Base-by-base conservation (phyloP, 2,797 vertebrate species). In the Dipus sagitta region DNA sequence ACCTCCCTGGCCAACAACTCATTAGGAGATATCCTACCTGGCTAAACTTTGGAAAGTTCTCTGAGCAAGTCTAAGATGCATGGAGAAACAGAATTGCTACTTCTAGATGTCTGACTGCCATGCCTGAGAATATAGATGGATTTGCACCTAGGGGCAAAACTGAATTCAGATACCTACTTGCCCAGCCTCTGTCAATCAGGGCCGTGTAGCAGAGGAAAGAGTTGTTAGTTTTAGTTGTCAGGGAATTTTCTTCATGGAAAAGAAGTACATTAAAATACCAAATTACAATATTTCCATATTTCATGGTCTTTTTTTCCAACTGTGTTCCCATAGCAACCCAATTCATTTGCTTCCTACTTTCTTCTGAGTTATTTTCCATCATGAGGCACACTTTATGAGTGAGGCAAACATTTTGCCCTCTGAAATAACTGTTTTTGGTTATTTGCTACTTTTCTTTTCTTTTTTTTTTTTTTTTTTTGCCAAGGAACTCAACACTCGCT, bases 261-360 rank as follows among this genome's bases (percentile, higher is more conserved):
- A 96, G 87, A 96, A 96, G 93, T 96, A 85, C 92, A 97, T 96
- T 97, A 97, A 97, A 97, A 97, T 96, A 96, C 96, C 97, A 97
- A 97, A 97, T 97, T 95, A 97, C 90, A 94, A 92, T 95, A 97
- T 97, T 97, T 97, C 97, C 96, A 97, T 96, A 97, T 96, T 95
- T 95, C 90, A 26, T 93, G 91, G 32, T 58, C 62, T 93, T 97
- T 96, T 95, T 96, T 77, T 54, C 86, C 95, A 94, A 97, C 96
- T 95, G 87, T 0, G 96, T 97, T 96, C 86, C 96, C 95, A 97
- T 97, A 88, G 97, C 94, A 97, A 97, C 97, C 83, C 95, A 95
- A 96, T 96, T 95, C 94, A 96, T 96, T 97, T 95, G 95, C 96
- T 97, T 95, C 92, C 94, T 96, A 80, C 94, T 95, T 97, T 96